A percentile compares a stretch with the other conserved stretches of the same genome.
phyloP scores from a whole-genome alignment of 2,888 invertebrate species.

The Elysia crispata region DNA sequence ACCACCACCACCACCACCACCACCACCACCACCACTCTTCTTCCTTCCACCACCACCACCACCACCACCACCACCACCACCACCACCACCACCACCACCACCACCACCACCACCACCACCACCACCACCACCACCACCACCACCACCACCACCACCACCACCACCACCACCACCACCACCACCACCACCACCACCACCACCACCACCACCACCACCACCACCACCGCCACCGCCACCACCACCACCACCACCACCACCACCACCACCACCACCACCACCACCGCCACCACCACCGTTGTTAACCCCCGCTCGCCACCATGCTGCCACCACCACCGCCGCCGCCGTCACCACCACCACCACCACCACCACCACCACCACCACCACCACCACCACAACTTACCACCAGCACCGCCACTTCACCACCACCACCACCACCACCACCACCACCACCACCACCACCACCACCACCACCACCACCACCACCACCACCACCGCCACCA shows the following conservation, averaged over 20 bases:
- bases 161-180: neutral
- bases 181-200: neutral
- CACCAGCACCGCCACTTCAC: neutral
- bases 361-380: neutral
- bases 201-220: neutral
- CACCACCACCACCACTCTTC: neutral
- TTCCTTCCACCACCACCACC: neutral
- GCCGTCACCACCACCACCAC: neutral
- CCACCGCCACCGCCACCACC: constrained; percentile 1
- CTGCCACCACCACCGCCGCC: neutral
- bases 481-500: constrained; percentile 1
- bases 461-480: neutral
- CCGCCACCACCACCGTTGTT: neutral
- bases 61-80: neutral
- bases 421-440: neutral
- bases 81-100: neutral
- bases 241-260: neutral
- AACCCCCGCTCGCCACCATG: neutral
- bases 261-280: neutral
- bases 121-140: neutral
- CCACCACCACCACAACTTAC: too few species aligned
- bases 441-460: neutral
- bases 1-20: neutral
- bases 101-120: neutral
- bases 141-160: neutral